A percentile compares a stretch with the other conserved stretches of the same genome.
phyloP scores from a whole-genome alignment of 2,113 vertebrate genomes.

The Acrocephalus arundinaceus region DNA sequence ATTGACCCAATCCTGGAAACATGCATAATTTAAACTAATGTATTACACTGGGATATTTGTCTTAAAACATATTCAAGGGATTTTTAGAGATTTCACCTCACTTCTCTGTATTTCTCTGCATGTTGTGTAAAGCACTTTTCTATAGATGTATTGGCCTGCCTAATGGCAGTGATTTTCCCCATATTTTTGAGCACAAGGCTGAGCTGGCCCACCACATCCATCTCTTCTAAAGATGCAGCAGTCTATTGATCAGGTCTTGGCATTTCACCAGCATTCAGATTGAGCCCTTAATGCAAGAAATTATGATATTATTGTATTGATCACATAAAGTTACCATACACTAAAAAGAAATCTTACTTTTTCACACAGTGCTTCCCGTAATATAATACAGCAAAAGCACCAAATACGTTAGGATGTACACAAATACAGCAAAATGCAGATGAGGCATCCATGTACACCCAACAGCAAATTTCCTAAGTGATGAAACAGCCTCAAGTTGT shows the following conservation, averaged over 20 bases:
- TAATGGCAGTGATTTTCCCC: neutral
- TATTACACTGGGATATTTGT: neutral
- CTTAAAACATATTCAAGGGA: neutral
- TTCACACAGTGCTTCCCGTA: neutral
- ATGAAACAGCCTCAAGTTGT: neutral
- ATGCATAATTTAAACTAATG: neutral
- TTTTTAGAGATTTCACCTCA: neutral
- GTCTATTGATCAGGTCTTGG: neutral
- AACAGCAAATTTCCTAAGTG: neutral
- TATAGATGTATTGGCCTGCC: neutral
- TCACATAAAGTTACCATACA: neutral
- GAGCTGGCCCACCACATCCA: neutral
- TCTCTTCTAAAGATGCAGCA: neutral
- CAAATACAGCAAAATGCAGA: neutral
- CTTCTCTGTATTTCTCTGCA: neutral
- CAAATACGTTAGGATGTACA: neutral
- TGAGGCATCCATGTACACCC: neutral
- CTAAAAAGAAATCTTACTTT: neutral
- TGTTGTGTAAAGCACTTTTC: neutral
- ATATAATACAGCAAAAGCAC: neutral
- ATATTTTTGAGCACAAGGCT: neutral
- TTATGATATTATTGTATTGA: neutral
- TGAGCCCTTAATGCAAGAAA: neutral
- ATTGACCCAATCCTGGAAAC: neutral
- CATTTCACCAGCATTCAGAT: neutral